Conservation (phyloP, 2,888 invertebrate species). For the Apamea crenata region DNA sequence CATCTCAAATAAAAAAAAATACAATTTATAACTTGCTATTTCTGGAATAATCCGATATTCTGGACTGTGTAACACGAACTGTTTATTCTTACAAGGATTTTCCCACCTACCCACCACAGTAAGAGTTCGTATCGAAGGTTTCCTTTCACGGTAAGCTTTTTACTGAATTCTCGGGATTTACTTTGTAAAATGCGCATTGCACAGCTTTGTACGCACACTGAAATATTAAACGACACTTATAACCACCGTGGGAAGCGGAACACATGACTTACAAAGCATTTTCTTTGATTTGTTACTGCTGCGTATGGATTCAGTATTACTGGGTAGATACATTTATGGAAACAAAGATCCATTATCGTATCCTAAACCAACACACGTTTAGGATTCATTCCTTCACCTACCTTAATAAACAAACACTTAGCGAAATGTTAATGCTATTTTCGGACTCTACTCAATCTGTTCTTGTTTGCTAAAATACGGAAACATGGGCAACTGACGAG, state of each 20-base stretch:
- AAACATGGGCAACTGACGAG: background rate
- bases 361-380: slow-evolving; percentile 67
- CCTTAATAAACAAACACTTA: slow-evolving; percentile 57
- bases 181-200: slow-evolving; percentile 64
- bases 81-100: slow-evolving; percentile 15
- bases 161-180: slow-evolving; percentile 55
- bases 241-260: slow-evolving; percentile 59
- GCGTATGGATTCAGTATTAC: slow-evolving; percentile 30
- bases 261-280: slow-evolving; percentile 63
- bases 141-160: slow-evolving; percentile 55
- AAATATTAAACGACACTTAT: slow-evolving; percentile 67
- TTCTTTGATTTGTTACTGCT: slow-evolving; percentile 62
- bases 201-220: slow-evolving; percentile 64
- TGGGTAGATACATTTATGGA: slow-evolving; percentile 37
- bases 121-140: slow-evolving; percentile 27
- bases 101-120: slow-evolving; percentile 21
- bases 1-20: background rate
- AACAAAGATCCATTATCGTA: slow-evolving; percentile 55
- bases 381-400: slow-evolving; percentile 60
- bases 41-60: slow-evolving; percentile 18
- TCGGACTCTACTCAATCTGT: slow-evolving; percentile 2
- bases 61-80: background rate
- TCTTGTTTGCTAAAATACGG: slow-evolving; percentile 20
- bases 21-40: slow-evolving; percentile 3
- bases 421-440: slow-evolving; percentile 40